Base-by-base conservation (phyloP, 2,797 vertebrate species). In the Ambastaia sidthimunki region DNA sequence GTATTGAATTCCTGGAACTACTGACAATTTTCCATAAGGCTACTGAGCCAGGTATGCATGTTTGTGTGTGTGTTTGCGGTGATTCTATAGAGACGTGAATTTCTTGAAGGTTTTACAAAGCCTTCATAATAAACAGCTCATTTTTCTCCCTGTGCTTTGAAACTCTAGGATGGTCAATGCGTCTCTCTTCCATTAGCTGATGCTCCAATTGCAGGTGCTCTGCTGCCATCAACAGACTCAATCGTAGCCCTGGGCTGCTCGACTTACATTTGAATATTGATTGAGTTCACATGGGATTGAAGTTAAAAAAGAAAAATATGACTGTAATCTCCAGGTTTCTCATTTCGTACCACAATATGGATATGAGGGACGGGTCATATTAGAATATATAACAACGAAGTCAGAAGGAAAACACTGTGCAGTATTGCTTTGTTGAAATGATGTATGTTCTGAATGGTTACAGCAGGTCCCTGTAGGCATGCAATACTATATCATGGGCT, bases 181-280 rank as follows among this genome's bases (percentile, higher is more conserved):
- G 7, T 34, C 21, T 71, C 19, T 21, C 31, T 59, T 44, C 54
- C 66, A 37, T 44, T 23, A 69, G 71, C 59, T 55, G 71, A 44
- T 68, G 41, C 5, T 83, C 47, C 66, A 63, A 70, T 65, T 71
- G 66, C 72, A 83, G 76, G 81, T 80, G 67, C 81, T 74, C 81
- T 79, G 48, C 81, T 83, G 76, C 81, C 76, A 80, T 80, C 81
- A 79, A 71, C 81, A 50, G 67, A 50, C 75, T 68, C 28, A 28
- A 28, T 25, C 73, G 44, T 82, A 44, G 44, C 80, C 63, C 2
- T 44, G 59, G 75, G 80, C 80, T 67, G 55, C 71, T 74, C 57
- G 11, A 18, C 47, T 34, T 52, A 13, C 68, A 71, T 83, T 71
- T 71, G 71, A 79, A 66, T 79, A 80, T 83, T 55, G 71, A 71